A percentile compares a stretch with the other conserved stretches of the same genome.
phyloP scores from a whole-genome alignment of 2,888 invertebrate genomes.

The Lepas anatifera region DNA sequence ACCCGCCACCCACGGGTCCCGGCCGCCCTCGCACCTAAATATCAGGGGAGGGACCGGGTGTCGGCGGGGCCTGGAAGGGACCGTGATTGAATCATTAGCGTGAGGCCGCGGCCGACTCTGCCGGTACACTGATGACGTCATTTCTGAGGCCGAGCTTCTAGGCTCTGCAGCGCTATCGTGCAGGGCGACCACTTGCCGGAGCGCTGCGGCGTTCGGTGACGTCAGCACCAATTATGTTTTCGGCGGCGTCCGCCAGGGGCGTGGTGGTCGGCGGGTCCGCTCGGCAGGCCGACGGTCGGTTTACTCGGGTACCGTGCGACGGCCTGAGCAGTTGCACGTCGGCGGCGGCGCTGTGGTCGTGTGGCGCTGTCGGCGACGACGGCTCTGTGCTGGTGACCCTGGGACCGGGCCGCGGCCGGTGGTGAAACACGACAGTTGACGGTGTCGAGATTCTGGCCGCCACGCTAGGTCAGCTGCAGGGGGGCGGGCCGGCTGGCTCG shows the following conservation, averaged over 20 bases:
- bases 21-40: no score
- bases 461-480: background rate
- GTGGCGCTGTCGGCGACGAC: background rate
- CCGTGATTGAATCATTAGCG: no score
- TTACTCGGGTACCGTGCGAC: background rate
- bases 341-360: background rate
- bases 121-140: no score
- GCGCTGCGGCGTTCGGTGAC: background rate
- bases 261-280: background rate
- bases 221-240: constrained; percentile 1
- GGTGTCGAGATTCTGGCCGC: background rate
- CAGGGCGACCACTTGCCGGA: background rate
- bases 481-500: background rate
- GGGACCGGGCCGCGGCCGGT: no score
- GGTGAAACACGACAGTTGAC: no score
- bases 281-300: background rate
- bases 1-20: no score
- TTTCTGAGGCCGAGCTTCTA: no score
- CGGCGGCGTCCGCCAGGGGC: background rate
- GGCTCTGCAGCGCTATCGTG: no score
- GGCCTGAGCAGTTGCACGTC: background rate
- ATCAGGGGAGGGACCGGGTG: no score
- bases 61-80: no score
- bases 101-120: no score
- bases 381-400: no score